Conservation (phyloP, 2,888 invertebrate genomes). For the Pycnomerus fuliginosus region DNA sequence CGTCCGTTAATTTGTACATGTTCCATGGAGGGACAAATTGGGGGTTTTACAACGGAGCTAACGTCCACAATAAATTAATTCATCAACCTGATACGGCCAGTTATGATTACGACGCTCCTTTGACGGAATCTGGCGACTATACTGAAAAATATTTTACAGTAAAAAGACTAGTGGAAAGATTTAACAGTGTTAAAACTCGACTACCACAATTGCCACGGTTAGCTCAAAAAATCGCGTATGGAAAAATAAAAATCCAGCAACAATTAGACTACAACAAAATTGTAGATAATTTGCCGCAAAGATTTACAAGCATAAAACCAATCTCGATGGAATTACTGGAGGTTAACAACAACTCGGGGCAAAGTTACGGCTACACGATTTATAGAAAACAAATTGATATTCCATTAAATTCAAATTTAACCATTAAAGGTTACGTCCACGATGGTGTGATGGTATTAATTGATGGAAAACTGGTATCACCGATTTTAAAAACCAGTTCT, state of each 20-base stretch:
- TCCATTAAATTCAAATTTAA: conserved; percentile 36
- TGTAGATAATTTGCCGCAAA: too few species aligned
- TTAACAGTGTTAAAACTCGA: conserved; percentile 42
- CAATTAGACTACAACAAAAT: conserved; percentile 40
- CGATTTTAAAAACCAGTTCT: conserved; percentile 31
- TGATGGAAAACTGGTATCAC: conserved; percentile 48
- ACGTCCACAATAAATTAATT: too few species aligned
- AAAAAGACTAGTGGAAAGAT: conserved; percentile 56
- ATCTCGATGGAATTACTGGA: conserved; percentile 46
- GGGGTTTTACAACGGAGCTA: conserved; percentile 58
- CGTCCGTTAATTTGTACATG: conserved; percentile 84
- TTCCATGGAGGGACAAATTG: conserved; percentile 91
- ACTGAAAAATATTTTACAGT: conserved; percentile 69
- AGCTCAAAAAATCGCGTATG: conserved; percentile 50
- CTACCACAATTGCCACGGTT: conserved; percentile 52
- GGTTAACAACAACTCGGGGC: conserved; percentile 53
- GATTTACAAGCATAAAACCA: conserved; percentile 24
- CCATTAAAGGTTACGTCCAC: conserved; percentile 47
- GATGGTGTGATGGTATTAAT: conserved; percentile 57
- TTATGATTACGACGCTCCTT: conserved; percentile 76
- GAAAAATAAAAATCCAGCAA: conserved; percentile 46
- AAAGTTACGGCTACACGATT: conserved; percentile 58
- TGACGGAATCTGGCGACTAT: conserved; percentile 85
- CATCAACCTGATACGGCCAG: conserved; percentile 49
- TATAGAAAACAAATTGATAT: conserved; percentile 49